Conservation (phyloP, 2,113 vertebrate species). For the Brachirus orientalis region DNA sequence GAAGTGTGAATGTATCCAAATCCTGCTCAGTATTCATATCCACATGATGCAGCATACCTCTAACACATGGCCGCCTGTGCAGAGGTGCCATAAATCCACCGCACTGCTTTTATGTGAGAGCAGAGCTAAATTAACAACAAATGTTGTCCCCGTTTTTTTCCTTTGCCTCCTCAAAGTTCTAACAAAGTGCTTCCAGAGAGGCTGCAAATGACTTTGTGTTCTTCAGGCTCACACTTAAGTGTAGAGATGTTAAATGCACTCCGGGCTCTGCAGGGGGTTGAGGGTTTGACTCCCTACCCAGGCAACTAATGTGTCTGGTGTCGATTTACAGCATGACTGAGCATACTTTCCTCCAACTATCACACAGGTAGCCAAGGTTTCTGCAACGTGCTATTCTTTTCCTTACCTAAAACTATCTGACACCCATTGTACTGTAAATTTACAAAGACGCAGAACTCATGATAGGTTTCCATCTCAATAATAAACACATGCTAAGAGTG, state of each 20-base stretch:
- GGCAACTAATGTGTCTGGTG: slow-evolving; percentile 7
- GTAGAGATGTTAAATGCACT: slow-evolving; percentile 22
- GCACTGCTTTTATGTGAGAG: slow-evolving; percentile 55
- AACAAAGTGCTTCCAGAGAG: slow-evolving; percentile 60
- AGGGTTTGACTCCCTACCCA: slow-evolving; percentile 28
- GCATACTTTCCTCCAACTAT: slow-evolving; percentile 9
- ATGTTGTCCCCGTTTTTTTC: slow-evolving; percentile 53
- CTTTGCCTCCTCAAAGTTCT: slow-evolving; percentile 29
- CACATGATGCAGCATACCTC: slow-evolving; percentile 49
- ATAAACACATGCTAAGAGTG: slow-evolving; percentile 40
- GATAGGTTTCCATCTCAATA: slow-evolving; percentile 24
- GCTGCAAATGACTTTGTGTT: slow-evolving; percentile 21
- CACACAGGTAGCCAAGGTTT: slow-evolving; percentile 3
- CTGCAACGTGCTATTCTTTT: not conserved
- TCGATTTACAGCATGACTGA: slow-evolving; percentile 2
- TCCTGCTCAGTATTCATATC: slow-evolving; percentile 34
- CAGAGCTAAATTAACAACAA: slow-evolving; percentile 68
- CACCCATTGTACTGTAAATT: slow-evolving; percentile 3
- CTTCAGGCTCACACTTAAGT: slow-evolving; percentile 30
- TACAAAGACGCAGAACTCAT: not conserved
- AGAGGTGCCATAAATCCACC: slow-evolving; percentile 59
- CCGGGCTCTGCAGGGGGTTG: slow-evolving; percentile 6
- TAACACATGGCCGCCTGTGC: slow-evolving; percentile 53
- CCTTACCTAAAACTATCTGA: slow-evolving; percentile 13
- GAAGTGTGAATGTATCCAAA: not conserved